Conservation (phyloP, 2,888 invertebrate genomes). For the Adelphocoris suturalis region DNA sequence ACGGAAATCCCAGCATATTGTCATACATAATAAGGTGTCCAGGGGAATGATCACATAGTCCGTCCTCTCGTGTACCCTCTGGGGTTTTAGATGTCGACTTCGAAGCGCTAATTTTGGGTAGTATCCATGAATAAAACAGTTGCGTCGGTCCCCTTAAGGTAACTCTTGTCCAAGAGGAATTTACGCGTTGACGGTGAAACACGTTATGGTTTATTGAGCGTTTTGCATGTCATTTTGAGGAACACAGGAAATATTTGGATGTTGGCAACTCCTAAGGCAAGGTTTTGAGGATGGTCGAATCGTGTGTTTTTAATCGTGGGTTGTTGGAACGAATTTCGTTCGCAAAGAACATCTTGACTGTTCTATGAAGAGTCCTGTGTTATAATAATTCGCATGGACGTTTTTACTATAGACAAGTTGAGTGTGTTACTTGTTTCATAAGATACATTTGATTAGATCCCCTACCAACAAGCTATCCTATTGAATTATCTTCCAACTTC, state of each 20-base stretch:
- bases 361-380: too few relatives aligned
- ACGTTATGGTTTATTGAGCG: slow-evolving; percentile 39
- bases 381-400: too few relatives aligned
- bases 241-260: background rate
- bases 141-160: background rate
- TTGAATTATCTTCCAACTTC: too few relatives aligned
- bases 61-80: slow-evolving; percentile 26
- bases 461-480: too few relatives aligned
- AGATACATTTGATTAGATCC: too few relatives aligned
- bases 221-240: slow-evolving; percentile 15
- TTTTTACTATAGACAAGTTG: too few relatives aligned
- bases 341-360: too few relatives aligned
- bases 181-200: slow-evolving; percentile 26
- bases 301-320: too few relatives aligned
- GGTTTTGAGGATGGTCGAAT: too few relatives aligned
- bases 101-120: slow-evolving; percentile 44
- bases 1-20: slow-evolving; percentile 64
- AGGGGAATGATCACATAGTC: slow-evolving; percentile 35
- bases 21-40: slow-evolving; percentile 69
- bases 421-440: too few relatives aligned
- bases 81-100: slow-evolving; percentile 30
- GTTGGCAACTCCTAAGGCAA: too few relatives aligned
- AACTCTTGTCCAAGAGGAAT: slow-evolving; percentile 37
- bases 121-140: slow-evolving; percentile 63
- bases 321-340: too few relatives aligned